Evolutionary conservation across 2,113 vertebrate genomes (phyloP).

Genomic region (Notothenia coriiceps): DNA sequence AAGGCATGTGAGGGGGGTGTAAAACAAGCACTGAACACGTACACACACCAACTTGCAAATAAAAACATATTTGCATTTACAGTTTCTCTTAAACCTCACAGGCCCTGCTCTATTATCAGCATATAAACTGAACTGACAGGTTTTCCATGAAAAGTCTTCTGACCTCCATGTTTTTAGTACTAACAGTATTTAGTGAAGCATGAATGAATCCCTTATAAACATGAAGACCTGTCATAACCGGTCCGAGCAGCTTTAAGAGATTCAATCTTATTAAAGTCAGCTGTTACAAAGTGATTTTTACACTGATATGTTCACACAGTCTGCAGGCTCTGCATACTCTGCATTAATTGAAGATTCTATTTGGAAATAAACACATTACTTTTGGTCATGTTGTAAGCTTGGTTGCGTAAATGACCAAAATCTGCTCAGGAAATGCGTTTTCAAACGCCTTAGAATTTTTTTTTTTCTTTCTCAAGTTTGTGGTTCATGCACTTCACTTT

Average conservation of each 20-base stretch:
- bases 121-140: constrained; percentile 2
- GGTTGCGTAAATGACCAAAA: neutral
- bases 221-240: constrained; percentile 25
- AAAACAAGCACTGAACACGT: neutral
- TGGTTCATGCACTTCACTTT: neutral
- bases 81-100: neutral
- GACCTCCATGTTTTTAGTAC: constrained; percentile 40
- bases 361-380: neutral
- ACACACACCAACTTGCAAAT: neutral
- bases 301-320: neutral
- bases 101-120: neutral
- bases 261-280: neutral
- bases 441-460: neutral
- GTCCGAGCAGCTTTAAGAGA: constrained; percentile 20
- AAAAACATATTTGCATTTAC: neutral
- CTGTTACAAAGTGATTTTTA: neutral
- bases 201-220: constrained; percentile 34
- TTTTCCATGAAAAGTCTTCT: neutral
- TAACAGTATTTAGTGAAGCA: constrained; percentile 31
- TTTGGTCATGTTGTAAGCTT: neutral
- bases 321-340: neutral
- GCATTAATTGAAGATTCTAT: neutral
- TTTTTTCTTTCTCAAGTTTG: neutral
- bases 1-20: neutral
- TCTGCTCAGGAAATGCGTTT: neutral